Conservation (phyloP, 2,888 invertebrate genomes). For the Hyposoter dolosus region DNA sequence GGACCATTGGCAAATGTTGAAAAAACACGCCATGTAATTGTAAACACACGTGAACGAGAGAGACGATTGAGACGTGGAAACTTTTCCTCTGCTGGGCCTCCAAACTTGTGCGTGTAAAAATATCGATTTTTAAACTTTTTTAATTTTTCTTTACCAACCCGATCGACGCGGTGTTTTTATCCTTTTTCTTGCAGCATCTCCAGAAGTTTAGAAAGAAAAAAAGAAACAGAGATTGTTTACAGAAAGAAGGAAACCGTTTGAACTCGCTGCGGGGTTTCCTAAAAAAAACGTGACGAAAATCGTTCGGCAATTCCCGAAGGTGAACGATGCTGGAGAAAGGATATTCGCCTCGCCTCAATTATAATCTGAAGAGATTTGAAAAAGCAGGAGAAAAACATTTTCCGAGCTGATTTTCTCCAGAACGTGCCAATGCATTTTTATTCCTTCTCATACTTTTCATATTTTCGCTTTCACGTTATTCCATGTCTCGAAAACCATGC, state of each 20-base stretch:
- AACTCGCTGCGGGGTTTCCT: constrained; percentile 11
- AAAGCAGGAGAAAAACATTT: constrained; percentile 69
- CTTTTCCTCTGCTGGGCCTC: not conserved
- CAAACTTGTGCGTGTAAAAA: not conserved
- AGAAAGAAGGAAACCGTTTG: not conserved
- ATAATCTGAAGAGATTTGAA: constrained; percentile 65
- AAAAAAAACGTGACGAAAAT: constrained; percentile 77
- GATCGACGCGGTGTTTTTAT: not conserved
- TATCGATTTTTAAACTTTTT: not conserved
- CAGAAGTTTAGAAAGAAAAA: not conserved
- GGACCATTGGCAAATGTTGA: not conserved
- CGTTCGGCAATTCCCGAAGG: constrained; percentile 72
- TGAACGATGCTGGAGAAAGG: constrained; percentile 34
- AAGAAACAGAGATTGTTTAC: not conserved
- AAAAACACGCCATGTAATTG: not conserved
- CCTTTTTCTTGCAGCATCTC: not conserved
- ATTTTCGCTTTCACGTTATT: constrained; percentile 8
- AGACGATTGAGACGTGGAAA: not conserved
- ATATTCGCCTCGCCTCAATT: constrained; percentile 25
- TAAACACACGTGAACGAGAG: not conserved
- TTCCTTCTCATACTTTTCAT: constrained; percentile 69
- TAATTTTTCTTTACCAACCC: not conserved
- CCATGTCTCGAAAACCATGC: constrained; percentile 38
- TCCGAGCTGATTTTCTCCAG: constrained; percentile 73
- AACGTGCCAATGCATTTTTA: constrained; percentile 76